phyloP scores from a whole-genome alignment of 2,888 invertebrate genomes.

The Embidobia sp. region DNA sequence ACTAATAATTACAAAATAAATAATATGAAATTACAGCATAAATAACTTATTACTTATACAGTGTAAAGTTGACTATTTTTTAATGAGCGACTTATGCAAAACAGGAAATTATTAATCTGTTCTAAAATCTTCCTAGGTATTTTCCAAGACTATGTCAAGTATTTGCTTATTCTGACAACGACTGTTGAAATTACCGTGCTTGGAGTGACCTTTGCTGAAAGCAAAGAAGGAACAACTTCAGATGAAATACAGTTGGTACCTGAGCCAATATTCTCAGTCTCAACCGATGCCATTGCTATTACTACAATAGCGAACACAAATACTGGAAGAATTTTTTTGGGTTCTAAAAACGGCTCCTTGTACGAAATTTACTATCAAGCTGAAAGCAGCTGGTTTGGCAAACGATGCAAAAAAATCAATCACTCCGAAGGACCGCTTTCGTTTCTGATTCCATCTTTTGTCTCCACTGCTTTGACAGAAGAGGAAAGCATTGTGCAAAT shows the following conservation, averaged over 20 bases:
- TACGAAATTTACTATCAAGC: constrained; percentile 97
- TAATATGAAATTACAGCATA: too few species aligned
- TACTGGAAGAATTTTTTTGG: constrained; percentile 95
- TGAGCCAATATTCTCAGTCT: constrained; percentile 95
- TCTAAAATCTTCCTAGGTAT: constrained; percentile 88
- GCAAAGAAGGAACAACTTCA: constrained; percentile 73
- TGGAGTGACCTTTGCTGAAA: constrained; percentile 84
- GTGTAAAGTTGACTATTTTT: too few species aligned
- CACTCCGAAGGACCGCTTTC: constrained; percentile 94
- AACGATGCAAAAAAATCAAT: constrained; percentile 96
- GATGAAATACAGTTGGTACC: constrained; percentile 95
- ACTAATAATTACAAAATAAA: too few species aligned
- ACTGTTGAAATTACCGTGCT: constrained; percentile 95
- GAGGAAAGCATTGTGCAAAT: constrained; percentile 95
- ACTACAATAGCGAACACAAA: constrained; percentile 91
- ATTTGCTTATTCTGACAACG: constrained; percentile 95
- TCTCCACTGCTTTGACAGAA: constrained; percentile 92
- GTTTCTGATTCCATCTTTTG: constrained; percentile 93
- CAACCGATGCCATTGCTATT: constrained; percentile 94
- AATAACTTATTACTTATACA: too few species aligned
- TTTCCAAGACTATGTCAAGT: constrained; percentile 92
- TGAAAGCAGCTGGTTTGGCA: constrained; percentile 96
- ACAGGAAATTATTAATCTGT: too few species aligned
- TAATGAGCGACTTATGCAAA: too few species aligned
- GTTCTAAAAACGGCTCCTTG: constrained; percentile 95